Percentiles rank a stretch among this genome's conserved stretches.
Conservation (phyloP, 1,140 invertebrate species). For the Danaus melanippus region DNA sequence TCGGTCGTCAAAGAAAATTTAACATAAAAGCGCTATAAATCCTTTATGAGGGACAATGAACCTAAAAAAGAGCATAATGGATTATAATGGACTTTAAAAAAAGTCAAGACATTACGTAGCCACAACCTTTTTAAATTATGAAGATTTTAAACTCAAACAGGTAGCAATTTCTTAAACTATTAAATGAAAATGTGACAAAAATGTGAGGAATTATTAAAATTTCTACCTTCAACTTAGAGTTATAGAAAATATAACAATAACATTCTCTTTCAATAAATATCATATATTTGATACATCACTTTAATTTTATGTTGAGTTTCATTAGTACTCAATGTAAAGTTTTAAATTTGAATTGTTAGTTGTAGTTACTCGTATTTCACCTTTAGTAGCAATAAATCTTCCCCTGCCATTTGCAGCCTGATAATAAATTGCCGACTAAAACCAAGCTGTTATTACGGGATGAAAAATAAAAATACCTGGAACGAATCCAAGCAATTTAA, state of each 20-base stretch:
- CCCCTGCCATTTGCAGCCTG: constrained; percentile 24
- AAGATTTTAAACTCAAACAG: constrained; percentile 19
- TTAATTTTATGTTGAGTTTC: too few relatives aligned
- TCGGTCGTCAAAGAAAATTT: constrained; percentile 20
- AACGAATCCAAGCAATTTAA: constrained; percentile 33
- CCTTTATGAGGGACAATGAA: constrained; percentile 30
- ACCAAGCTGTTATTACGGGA: constrained; percentile 26
- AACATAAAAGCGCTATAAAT: constrained; percentile 27
- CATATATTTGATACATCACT: too few relatives aligned
- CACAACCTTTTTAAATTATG: constrained; percentile 14
- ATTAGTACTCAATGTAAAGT: too few relatives aligned
- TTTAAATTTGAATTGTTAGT: too few relatives aligned
- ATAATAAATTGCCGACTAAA: constrained; percentile 37
- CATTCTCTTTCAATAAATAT: too few relatives aligned
- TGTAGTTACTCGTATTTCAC: constrained; percentile 18
- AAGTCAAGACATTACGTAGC: constrained; percentile 28
- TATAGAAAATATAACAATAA: too few relatives aligned
- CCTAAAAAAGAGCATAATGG: constrained; percentile 22
- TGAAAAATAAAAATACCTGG: constrained; percentile 41
- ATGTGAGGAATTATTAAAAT: too few relatives aligned
- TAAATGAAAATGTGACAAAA: constrained; percentile 3
- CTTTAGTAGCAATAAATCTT: constrained; percentile 33
- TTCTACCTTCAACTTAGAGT: too few relatives aligned
- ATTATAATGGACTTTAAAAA: constrained; percentile 24
- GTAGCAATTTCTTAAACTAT: constrained; percentile 18